Percentiles rank a stretch among this genome's conserved stretches.
These are phyloP conservation scores for Drosophila sulfurigaster DNA, from an alignment of 1,140 invertebrate species.

Conservation along the genomic window DNA sequence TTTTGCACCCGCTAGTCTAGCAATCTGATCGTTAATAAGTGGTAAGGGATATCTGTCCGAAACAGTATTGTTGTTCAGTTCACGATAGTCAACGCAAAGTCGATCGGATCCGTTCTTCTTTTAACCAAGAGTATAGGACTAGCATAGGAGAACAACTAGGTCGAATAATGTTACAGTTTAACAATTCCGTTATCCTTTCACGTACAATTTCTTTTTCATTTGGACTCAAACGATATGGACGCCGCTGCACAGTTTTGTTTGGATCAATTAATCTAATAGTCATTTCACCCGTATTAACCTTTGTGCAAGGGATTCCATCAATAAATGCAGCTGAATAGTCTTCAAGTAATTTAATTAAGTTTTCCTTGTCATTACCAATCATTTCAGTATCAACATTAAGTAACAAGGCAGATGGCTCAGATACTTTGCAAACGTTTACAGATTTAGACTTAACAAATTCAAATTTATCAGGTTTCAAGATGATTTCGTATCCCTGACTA, in stretches of 20 bases:
- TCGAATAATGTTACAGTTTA: conserved; percentile 22
- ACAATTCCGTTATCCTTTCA: conserved; percentile 19
- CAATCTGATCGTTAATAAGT: conserved; percentile 20
- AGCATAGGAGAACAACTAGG: conserved; percentile 27
- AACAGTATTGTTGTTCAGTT: conserved; percentile 11
- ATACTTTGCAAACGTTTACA: conserved; percentile 19
- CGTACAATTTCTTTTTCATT: conserved; percentile 20
- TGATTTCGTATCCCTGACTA: conserved; percentile 25
- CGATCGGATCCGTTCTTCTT: too few relatives aligned
- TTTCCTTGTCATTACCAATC: too few relatives aligned
- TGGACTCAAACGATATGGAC: too few relatives aligned
- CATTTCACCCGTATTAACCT: too few relatives aligned
- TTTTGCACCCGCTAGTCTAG: conserved; percentile 5
- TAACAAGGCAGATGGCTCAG: conserved; percentile 8
- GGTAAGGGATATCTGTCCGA: conserved; percentile 14
- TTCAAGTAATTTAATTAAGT: too few relatives aligned
- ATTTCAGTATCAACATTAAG: conserved; percentile 25
- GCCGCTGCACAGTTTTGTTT: too few relatives aligned
- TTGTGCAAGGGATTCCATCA: too few relatives aligned
- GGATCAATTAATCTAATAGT: too few relatives aligned
- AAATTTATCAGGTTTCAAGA: conserved; percentile 28
- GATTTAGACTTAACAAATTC: conserved; percentile 12
- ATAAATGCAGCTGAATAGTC: too few relatives aligned
- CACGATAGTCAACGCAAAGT: too few relatives aligned
- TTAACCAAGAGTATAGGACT: conserved; percentile 15